These are phyloP conservation scores for Parelbella ahira DNA, from an alignment of 2,888 invertebrate genomes.

Conservation along the genomic window DNA sequence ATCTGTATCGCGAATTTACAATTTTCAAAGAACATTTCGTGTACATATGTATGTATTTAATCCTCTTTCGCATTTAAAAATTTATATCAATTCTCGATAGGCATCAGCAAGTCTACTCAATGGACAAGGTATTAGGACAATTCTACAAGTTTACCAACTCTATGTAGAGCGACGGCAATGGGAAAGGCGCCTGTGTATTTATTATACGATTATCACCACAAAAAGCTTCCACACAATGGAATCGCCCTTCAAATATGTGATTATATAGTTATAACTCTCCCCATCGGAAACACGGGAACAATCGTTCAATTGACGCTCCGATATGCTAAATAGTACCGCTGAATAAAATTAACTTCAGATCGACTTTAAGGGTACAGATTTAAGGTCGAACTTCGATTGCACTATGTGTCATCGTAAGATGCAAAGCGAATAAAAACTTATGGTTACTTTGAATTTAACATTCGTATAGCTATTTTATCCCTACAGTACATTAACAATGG, in stretches of 20 bases:
- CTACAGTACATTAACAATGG: too few species aligned
- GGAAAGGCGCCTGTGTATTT: constrained; percentile 29
- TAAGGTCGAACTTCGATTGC: constrained; percentile 4
- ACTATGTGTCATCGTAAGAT: neutral
- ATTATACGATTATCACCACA: constrained; percentile 41
- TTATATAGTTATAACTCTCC: constrained; percentile 33
- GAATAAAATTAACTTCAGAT: constrained; percentile 18
- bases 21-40: too few species aligned
- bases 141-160: too few species aligned
- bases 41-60: too few species aligned
- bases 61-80: too few species aligned
- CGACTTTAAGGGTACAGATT: neutral
- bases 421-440: constrained; percentile 15
- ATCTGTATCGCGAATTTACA: too few species aligned
- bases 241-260: constrained; percentile 35
- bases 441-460: constrained; percentile 26
- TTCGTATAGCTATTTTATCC: too few species aligned
- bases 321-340: constrained; percentile 34
- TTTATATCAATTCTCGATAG: too few species aligned
- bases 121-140: too few species aligned
- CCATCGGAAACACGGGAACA: constrained; percentile 27
- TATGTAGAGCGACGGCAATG: constrained; percentile 17
- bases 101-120: too few species aligned
- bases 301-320: constrained; percentile 31
- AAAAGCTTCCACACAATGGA: constrained; percentile 36